Conservation (phyloP, 2,888 invertebrate genomes). For the Pegoplata infirma region DNA sequence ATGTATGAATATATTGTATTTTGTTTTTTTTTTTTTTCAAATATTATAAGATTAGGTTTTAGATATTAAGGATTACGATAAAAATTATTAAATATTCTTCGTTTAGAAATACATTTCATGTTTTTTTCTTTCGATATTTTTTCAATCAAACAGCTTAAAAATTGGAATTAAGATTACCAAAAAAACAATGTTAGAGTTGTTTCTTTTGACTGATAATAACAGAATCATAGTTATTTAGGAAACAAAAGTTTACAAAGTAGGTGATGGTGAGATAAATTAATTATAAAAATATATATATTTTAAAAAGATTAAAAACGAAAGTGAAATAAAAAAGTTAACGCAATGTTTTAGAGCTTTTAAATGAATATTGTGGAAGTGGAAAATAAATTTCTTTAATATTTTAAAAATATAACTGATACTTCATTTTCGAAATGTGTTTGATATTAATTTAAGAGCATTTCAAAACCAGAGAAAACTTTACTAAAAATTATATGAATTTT, state of each 20-base stretch:
- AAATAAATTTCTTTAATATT: too few relatives aligned
- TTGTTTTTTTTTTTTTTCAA: not conserved
- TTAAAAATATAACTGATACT: too few relatives aligned
- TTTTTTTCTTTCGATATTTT: not conserved
- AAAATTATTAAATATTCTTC: conserved; percentile 11
- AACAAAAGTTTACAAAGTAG: not conserved
- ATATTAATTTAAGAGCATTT: too few relatives aligned
- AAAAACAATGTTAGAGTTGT: not conserved
- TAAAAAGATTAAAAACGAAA: not conserved
- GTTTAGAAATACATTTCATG: conserved; percentile 8
- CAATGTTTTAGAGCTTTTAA: too few relatives aligned
- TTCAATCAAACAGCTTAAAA: conserved; percentile 8
- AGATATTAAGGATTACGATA: conserved; percentile 10
- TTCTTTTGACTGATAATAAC: not conserved
- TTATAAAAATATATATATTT: not conserved
- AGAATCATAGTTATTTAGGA: not conserved
- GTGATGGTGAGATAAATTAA: not conserved
- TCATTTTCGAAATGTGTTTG: too few relatives aligned
- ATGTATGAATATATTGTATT: conserved; percentile 34
- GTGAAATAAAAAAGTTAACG: not conserved
- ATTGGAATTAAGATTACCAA: conserved; percentile 15
- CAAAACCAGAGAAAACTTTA: too few relatives aligned
- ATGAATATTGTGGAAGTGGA: too few relatives aligned
- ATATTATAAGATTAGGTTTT: conserved; percentile 11
- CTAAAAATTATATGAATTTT: too few relatives aligned